Percentiles rank a stretch among this genome's conserved stretches.
Evolutionary conservation across 2,113 vertebrate genomes (phyloP).

Genomic region (Cyphomyrus discorhynchus): DNA sequence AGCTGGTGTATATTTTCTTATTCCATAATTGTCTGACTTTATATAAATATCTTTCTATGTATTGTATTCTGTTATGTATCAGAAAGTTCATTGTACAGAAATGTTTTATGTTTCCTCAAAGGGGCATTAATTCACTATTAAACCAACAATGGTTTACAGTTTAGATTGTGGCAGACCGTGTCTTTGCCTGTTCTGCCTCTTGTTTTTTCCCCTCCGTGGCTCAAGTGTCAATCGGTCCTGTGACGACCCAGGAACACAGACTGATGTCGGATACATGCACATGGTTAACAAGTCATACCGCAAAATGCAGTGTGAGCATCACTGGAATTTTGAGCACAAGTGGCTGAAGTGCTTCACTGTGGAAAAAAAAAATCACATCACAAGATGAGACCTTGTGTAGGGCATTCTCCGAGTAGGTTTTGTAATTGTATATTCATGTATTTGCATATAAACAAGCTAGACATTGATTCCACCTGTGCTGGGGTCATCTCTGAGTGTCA

Average conservation of each 20-base stretch:
- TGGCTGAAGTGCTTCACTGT: background rate
- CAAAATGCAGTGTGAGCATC: background rate
- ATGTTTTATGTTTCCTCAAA: constrained; percentile 43
- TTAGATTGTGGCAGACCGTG: background rate
- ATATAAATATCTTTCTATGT: constrained; percentile 37
- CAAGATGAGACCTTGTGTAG: background rate
- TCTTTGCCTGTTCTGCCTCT: background rate
- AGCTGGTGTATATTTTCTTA: constrained; percentile 34
- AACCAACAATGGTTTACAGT: constrained; percentile 36
- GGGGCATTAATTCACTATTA: constrained; percentile 50
- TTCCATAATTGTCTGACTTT: constrained; percentile 33
- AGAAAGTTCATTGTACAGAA: constrained; percentile 32
- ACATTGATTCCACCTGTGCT: background rate
- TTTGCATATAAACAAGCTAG: background rate
- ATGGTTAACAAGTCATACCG: background rate
- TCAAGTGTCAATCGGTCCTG: background rate
- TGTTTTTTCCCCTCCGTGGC: background rate
- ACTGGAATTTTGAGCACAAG: background rate
- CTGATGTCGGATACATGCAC: background rate
- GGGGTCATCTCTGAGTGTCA: background rate
- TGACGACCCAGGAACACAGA: background rate
- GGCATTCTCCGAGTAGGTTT: background rate
- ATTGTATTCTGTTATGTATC: constrained; percentile 33
- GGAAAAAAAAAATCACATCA: background rate
- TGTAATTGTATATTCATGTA: background rate